Evolutionary conservation across 2,797 vertebrate genomes (phyloP).

Genomic region (Cygnus olor): DNA sequence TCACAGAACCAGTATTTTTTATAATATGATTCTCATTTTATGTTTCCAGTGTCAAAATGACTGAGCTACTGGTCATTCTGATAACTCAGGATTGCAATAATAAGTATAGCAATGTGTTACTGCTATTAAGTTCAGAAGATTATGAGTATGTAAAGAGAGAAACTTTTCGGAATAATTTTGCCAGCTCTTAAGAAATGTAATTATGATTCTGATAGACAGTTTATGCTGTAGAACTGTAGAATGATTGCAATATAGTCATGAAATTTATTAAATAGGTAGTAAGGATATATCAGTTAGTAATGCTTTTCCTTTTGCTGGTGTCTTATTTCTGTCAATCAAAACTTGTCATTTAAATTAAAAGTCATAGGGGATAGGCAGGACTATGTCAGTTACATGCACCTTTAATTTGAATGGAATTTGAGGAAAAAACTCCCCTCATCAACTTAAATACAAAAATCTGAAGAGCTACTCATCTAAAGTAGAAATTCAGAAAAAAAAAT

Average conservation of each 20-base stretch:
- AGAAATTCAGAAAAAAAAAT: background rate
- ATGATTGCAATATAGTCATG: background rate
- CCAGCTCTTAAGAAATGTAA: background rate
- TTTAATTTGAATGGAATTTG: background rate
- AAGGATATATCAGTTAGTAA: background rate
- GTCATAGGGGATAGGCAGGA: background rate
- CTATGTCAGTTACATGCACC: background rate
- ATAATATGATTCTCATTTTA: background rate
- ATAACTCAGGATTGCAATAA: background rate
- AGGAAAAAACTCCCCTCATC: background rate
- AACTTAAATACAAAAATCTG: background rate
- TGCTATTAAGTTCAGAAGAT: background rate
- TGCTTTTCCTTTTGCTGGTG: background rate
- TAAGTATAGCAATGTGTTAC: background rate
- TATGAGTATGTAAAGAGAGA: background rate
- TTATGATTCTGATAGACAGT: constrained; percentile 6
- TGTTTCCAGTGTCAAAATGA: background rate
- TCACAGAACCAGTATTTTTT: background rate
- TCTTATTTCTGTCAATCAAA: constrained; percentile 1
- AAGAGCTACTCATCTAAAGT: background rate
- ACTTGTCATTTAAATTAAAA: constrained; percentile 28
- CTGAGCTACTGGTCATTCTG: background rate
- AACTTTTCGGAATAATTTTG: background rate
- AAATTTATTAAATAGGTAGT: background rate
- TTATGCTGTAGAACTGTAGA: constrained; percentile 15